These are phyloP conservation scores for Stramonita haemastoma DNA, from an alignment of 2,888 invertebrate species.

Conservation along the genomic window DNA sequence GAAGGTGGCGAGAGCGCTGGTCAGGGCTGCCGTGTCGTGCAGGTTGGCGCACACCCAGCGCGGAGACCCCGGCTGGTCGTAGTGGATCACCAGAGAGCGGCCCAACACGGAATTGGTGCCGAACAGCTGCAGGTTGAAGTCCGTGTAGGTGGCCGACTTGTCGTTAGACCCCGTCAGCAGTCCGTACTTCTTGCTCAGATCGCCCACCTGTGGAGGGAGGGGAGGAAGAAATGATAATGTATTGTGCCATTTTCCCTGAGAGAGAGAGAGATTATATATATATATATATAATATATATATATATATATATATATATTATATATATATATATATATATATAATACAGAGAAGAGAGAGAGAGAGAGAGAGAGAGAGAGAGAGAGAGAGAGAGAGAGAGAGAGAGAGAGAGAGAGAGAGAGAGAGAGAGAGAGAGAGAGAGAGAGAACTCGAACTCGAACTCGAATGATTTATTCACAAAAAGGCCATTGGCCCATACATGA, in stretches of 20 bases:
- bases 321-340: too few relatives aligned
- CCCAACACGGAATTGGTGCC: conserved; percentile 89
- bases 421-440: too few relatives aligned
- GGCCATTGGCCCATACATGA: too few relatives aligned
- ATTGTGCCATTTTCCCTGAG: too few relatives aligned
- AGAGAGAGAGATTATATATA: neutral
- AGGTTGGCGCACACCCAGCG: conserved; percentile 79
- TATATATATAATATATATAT: neutral
- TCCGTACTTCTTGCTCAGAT: conserved; percentile 92
- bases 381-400: too few relatives aligned
- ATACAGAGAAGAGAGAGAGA: too few relatives aligned
- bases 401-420: too few relatives aligned
- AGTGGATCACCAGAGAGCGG: conserved; percentile 87
- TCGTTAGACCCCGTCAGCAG: conserved; percentile 83
- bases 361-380: too few relatives aligned
- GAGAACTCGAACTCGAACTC: too few relatives aligned
- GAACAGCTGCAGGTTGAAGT: conserved; percentile 89
- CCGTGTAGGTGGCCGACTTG: conserved; percentile 82
- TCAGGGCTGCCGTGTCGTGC: conserved; percentile 80
- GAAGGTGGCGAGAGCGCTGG: conserved; percentile 86
- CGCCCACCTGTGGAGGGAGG: conserved; percentile 81
- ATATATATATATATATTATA: too few relatives aligned
- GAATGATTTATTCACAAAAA: too few relatives aligned
- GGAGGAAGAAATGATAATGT: too few relatives aligned
- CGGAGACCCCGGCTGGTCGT: conserved; percentile 66